A percentile compares a stretch with the other conserved stretches of the same genome.
phyloP scores from a whole-genome alignment of 1,140 invertebrate species.

The Danaus melanippus region DNA sequence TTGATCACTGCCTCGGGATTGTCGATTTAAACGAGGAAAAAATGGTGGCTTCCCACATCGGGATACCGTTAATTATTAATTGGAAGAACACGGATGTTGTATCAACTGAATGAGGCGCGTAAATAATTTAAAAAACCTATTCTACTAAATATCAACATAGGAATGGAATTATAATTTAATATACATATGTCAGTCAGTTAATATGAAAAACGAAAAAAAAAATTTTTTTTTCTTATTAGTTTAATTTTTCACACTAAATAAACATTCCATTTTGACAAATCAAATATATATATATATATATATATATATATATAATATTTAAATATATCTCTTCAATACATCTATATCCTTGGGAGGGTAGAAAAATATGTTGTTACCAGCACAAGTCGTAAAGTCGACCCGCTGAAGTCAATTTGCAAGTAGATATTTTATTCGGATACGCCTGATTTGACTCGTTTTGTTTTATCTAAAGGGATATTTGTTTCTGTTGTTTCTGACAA shows the following conservation, averaged over 20 bases:
- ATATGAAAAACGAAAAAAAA: no score
- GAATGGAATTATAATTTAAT: no score
- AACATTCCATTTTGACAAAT: no score
- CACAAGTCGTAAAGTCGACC: constrained; percentile 46
- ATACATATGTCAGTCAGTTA: no score
- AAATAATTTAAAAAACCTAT: background rate
- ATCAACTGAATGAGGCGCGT: constrained; percentile 18
- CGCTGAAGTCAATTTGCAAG: constrained; percentile 40
- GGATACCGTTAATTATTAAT: constrained; percentile 52
- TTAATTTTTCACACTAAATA: no score
- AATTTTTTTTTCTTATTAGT: no score
- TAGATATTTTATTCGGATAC: constrained; percentile 37
- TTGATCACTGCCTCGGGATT: constrained; percentile 48
- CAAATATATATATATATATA: no score
- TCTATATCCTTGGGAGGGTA: constrained; percentile 19
- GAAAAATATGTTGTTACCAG: constrained; percentile 44
- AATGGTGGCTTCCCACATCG: constrained; percentile 40
- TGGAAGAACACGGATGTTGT: constrained; percentile 15
- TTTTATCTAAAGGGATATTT: no score
- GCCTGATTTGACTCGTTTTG: constrained; percentile 17
- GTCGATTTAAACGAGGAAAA: constrained; percentile 46
- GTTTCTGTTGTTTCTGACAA: no score
- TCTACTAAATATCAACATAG: no score
- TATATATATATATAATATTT: no score
- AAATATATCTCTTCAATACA: constrained; percentile 14